Percentiles rank a stretch among this genome's conserved stretches.
Conservation (phyloP, 2,888 invertebrate species). For the Desoria tigrina region DNA sequence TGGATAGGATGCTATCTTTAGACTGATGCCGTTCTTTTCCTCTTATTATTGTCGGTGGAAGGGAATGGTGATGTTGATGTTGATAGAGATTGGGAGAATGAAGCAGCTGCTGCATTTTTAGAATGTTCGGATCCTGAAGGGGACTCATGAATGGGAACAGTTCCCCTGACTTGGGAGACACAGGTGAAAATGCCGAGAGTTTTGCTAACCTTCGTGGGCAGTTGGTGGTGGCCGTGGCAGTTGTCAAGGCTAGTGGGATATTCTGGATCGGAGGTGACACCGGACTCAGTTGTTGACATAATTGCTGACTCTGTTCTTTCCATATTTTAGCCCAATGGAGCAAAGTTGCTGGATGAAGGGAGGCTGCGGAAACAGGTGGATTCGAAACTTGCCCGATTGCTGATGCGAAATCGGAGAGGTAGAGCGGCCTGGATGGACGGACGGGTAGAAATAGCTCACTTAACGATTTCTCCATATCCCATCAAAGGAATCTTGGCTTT, state of each 20-base stretch:
- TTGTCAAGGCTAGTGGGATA: conserved; percentile 46
- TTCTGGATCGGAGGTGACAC: conserved; percentile 25
- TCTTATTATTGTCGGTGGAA: conserved; percentile 19
- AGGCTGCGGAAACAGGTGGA: conserved; percentile 4
- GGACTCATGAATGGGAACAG: conserved; percentile 12
- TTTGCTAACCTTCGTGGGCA: conserved; percentile 5
- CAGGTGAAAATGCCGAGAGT: conserved; percentile 52
- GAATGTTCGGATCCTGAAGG: conserved; percentile 29
- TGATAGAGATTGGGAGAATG: conserved; percentile 34
- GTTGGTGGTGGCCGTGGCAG: conserved; percentile 19
- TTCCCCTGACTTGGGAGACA: conserved; percentile 39
- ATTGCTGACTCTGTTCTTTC: conserved; percentile 38
- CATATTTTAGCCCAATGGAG: conserved; percentile 52
- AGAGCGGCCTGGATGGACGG: conserved; percentile 20
- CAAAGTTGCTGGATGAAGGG: conserved; percentile 49
- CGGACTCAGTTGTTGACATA: conserved; percentile 28
- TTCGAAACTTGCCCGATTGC: conserved; percentile 33
- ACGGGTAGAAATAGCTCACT: conserved; percentile 27
- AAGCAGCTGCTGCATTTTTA: conserved; percentile 46
- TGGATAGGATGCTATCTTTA: conserved; percentile 8
- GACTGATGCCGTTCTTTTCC: conserved; percentile 11
- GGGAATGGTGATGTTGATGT: not conserved
- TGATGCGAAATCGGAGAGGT: conserved; percentile 25
- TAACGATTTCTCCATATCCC: conserved; percentile 34
- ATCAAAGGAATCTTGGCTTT: not conserved